phyloP scores from a whole-genome alignment of 1,140 invertebrate genomes.

The Drosophila tani region DNA sequence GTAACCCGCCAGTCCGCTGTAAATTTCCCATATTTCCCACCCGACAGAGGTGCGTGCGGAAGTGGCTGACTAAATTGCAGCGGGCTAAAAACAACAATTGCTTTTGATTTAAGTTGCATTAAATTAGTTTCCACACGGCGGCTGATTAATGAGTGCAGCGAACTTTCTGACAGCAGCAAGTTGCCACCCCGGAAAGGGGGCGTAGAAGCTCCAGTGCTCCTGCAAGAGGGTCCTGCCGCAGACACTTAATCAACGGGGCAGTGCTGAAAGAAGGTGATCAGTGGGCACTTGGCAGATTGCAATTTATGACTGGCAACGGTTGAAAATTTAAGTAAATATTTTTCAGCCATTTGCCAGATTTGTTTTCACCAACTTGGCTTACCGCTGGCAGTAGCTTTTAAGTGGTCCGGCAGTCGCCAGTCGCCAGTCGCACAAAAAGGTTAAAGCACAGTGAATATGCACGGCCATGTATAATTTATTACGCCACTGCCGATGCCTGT shows the following conservation, averaged over 20 bases:
- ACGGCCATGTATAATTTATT: constrained; percentile 64
- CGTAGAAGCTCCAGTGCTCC: background rate
- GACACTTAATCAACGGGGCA: constrained; percentile 37
- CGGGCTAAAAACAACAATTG: constrained; percentile 49
- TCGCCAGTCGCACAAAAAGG: constrained; percentile 3
- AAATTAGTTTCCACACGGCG: constrained; percentile 60
- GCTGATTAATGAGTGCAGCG: constrained; percentile 57
- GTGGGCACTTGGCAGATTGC: constrained; percentile 38
- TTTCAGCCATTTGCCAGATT: constrained; percentile 12
- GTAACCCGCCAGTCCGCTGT: background rate
- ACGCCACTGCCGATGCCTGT: constrained; percentile 35
- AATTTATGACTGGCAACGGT: constrained; percentile 26
- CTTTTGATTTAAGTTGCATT: constrained; percentile 70
- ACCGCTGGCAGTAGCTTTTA: background rate
- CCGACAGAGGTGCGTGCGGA: constrained; percentile 45
- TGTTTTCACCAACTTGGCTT: constrained; percentile 37
- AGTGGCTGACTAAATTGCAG: constrained; percentile 72
- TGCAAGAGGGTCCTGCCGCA: constrained; percentile 9
- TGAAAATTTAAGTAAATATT: constrained; percentile 16
- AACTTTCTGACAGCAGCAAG: constrained; percentile 41
- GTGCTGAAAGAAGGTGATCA: constrained; percentile 45
- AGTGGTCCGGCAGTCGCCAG: background rate
- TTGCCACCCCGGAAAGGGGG: constrained; percentile 5
- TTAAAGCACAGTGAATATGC: constrained; percentile 31
- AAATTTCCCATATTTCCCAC: background rate